phyloP scores from a whole-genome alignment of 2,797 vertebrate genomes.

The Ctenopoma multispine region DNA sequence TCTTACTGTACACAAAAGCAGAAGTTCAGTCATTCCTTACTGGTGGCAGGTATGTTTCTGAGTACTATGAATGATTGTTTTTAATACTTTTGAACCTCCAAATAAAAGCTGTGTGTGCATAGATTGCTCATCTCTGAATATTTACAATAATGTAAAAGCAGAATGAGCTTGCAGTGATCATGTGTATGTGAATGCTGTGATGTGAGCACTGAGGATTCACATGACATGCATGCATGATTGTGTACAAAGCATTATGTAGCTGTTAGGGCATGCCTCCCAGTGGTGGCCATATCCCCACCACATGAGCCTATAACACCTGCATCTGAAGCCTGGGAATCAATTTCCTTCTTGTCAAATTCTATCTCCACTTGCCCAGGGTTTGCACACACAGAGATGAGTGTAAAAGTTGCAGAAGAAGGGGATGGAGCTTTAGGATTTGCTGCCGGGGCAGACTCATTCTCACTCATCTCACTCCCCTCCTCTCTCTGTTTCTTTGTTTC shows the following conservation, averaged over 20 bases:
- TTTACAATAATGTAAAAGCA: slow-evolving; percentile 17
- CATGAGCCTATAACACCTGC: slow-evolving; percentile 63
- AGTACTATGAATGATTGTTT: slow-evolving; percentile 35
- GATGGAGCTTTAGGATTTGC: slow-evolving; percentile 58
- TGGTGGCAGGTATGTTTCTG: slow-evolving; percentile 21
- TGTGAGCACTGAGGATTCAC: slow-evolving; percentile 27
- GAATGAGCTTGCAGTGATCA: slow-evolving; percentile 4
- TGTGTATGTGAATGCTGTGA: slow-evolving; percentile 15
- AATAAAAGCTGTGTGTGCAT: background rate
- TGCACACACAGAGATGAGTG: slow-evolving; percentile 44
- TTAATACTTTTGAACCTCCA: slow-evolving; percentile 4
- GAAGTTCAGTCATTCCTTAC: slow-evolving; percentile 21
- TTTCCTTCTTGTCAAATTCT: slow-evolving; percentile 73
- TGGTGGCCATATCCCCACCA: slow-evolving; percentile 32
- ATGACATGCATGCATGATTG: slow-evolving; percentile 15
- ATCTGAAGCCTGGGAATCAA: slow-evolving; percentile 69
- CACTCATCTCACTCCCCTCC: slow-evolving; percentile 40
- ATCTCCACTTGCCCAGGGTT: slow-evolving; percentile 62
- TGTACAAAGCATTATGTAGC: slow-evolving; percentile 56
- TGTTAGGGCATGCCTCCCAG: slow-evolving; percentile 49
- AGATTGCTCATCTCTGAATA: slow-evolving; percentile 23
- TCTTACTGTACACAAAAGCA: background rate
- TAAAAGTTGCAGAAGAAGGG: slow-evolving; percentile 63
- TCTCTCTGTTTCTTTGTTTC: slow-evolving; percentile 62
- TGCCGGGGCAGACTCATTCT: slow-evolving; percentile 67